A percentile compares a stretch with the other conserved stretches of the same genome.
Evolutionary conservation across 2,797 vertebrate species (phyloP).

Genomic region (Hafferia zeledoni): DNA sequence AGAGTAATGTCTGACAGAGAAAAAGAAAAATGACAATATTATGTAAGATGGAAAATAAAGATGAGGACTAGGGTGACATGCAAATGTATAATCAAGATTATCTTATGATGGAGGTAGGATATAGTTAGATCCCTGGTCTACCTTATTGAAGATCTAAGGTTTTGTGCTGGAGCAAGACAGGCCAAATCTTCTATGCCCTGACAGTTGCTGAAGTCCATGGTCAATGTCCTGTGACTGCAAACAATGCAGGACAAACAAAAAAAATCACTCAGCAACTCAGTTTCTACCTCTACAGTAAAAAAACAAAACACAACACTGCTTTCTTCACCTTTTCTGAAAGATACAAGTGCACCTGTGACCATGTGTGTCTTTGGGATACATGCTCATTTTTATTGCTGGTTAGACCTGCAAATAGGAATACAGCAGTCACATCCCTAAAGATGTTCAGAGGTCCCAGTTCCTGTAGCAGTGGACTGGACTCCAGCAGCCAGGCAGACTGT

Average conservation of each 20-base stretch:
- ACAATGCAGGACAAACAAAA: not conserved
- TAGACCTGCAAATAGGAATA: not conserved
- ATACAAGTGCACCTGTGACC: not conserved
- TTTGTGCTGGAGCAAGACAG: not conserved
- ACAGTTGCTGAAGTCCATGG: not conserved
- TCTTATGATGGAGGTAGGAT: not conserved
- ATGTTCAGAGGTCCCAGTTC: not conserved
- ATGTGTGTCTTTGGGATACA: not conserved
- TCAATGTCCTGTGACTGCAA: not conserved
- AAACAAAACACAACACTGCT: not conserved
- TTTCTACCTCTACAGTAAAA: not conserved
- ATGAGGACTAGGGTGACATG: not conserved
- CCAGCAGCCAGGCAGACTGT: not conserved
- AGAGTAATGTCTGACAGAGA: not conserved
- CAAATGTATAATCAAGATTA: not conserved
- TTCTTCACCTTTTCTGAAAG: not conserved
- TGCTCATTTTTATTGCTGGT: not conserved
- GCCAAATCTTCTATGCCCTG: not conserved
- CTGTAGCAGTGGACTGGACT: not conserved
- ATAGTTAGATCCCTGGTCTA: not conserved
- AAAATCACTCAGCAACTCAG: not conserved
- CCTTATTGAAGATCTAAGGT: not conserved
- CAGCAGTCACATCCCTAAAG: rapidly evolving
- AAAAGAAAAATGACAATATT: not conserved
- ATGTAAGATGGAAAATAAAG: not conserved